Base-by-base conservation (phyloP, 2,888 invertebrate genomes). In the Autographa gamma region DNA sequence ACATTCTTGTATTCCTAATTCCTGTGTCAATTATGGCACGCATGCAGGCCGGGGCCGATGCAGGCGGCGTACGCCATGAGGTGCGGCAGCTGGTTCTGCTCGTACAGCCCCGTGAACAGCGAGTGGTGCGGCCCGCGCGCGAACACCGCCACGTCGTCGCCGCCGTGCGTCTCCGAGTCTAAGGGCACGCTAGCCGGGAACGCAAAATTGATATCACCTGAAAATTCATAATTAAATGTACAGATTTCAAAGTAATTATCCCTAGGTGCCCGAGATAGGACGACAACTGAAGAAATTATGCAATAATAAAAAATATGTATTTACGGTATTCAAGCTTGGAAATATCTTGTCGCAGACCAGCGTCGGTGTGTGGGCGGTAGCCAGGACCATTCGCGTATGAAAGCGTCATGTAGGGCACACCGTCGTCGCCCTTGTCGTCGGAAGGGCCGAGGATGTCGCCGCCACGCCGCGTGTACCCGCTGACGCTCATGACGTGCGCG, bases 121-220 rank as follows among this genome's bases (percentile, higher is more conserved):
- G 97, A 97, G 43, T 97, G 96, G 94, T 97, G 97, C 5, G 97
- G 98, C 66, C 97, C 98, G 66, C 91, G 91, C 79, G 97, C 97
- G 91, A 97, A 98, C 61, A 98, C 97, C 0, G 96, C 96, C 43
- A 98, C 98, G 93, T 98, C 98, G 81, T 98, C 98, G 0, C 97
- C 97, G 16, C 97, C 97, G 89, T 98, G 98, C 25, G 97, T 97
- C 88, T 97, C 97, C 63, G 92, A 91, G 0, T 84, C 85, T 67
- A 97, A 90, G 0, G 97, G 97, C 14, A 96, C 96, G 6, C 96
- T 93, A 0, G 97, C 93, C 31, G 90, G 91, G 54, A 81, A 86
- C 62, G 73, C 73, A 84, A 90, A 93, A 60, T 72, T 64, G n/a
- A 73, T 14, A 0, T 76, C 74, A 0, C 80, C 92, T 92, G 84